Base-by-base conservation (phyloP, 2,888 invertebrate genomes). In the Chromoteleia sp. region DNA sequence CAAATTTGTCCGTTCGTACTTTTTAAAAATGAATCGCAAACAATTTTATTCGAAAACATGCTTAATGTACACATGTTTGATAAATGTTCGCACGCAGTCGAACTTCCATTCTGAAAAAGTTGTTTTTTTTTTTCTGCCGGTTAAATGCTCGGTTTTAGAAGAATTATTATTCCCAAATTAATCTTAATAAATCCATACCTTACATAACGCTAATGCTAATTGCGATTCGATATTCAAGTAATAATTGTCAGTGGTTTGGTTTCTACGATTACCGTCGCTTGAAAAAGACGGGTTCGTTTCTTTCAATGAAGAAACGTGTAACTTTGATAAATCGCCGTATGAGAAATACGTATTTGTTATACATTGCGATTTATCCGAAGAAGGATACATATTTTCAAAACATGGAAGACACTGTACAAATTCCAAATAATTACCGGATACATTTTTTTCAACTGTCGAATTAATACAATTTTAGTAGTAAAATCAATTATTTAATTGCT, bases 61-160 rank as follows among this genome's bases (percentile, higher is more conserved):
- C 93, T 93, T 68, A 95, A 89, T 0, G 94, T 92, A 86, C 96
- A 96, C 90, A 95, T 92, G 89, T 96, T 95, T 0, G 94, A 94
- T 75, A 96, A 90, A 77, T 94, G 92, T 89, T 95, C 94, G 86
- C 96, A 96, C 7, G 95, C 94, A 12, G 92, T 93, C 63, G 87
- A 86, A 85, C 93, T 92, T 43, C 90, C 89, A 85, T 92, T 92
- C 87, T 92, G 86, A 39, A n/a, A n/a, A n/a, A n/a, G n/a, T n/a
- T n/a, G n/a, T n/a, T n/a, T n/a, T n/a, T n/a, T n/a, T n/a, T n/a
- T n/a, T n/a, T n/a, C n/a, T n/a, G n/a, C n/a, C n/a, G n/a, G n/a
- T n/a, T n/a, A n/a, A n/a, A n/a, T n/a, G n/a, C n/a, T n/a, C n/a
- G n/a, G n/a, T n/a, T n/a, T n/a, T n/a, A n/a, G n/a, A n/a, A n/a